Conservation (phyloP, 2,888 invertebrate species). For the Rhagium mordax region DNA sequence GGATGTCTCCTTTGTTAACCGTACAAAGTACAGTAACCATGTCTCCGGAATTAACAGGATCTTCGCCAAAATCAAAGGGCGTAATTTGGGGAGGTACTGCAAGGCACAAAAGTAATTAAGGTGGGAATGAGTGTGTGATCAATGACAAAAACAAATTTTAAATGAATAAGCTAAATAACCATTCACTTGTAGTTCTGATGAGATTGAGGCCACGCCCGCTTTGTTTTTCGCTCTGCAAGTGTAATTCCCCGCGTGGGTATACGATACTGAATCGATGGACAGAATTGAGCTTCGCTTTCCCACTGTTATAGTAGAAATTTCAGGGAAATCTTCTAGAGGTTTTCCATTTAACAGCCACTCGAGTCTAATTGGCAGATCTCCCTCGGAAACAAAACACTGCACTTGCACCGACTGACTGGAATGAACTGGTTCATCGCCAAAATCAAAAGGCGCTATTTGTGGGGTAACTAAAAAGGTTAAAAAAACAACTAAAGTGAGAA, state of each 20-base stretch:
- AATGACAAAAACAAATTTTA: slow-evolving; percentile 46
- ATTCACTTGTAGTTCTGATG: slow-evolving; percentile 77
- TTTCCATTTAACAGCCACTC: slow-evolving; percentile 75
- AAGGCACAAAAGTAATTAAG: slow-evolving; percentile 46
- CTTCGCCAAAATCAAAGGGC: slow-evolving; percentile 71
- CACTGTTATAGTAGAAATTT: slow-evolving; percentile 65
- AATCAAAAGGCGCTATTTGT: slow-evolving; percentile 77
- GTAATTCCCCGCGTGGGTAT: slow-evolving; percentile 82
- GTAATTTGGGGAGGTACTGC: slow-evolving; percentile 64
- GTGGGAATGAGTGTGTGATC: slow-evolving; percentile 54
- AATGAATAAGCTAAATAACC: slow-evolving; percentile 70
- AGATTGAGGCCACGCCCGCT: slow-evolving; percentile 60
- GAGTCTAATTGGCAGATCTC: slow-evolving; percentile 77
- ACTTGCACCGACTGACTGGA: slow-evolving; percentile 76
- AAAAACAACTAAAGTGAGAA: slow-evolving; percentile 3
- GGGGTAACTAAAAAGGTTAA: slow-evolving; percentile 73
- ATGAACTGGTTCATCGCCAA: slow-evolving; percentile 77
- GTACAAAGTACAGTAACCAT: slow-evolving; percentile 77
- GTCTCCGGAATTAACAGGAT: slow-evolving; percentile 77
- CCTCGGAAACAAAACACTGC: slow-evolving; percentile 76
- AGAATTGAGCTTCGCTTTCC: slow-evolving; percentile 73
- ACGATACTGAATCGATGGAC: slow-evolving; percentile 77
- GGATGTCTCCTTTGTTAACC: slow-evolving; percentile 79
- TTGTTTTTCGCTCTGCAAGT: slow-evolving; percentile 77
- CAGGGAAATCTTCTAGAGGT: slow-evolving; percentile 59